Percentiles rank a stretch among this genome's conserved stretches.
Evolutionary conservation across 37 sponge, comb jelly and placozoan species (phyloP).

Genomic region (Aplysina aerophoba): DNA sequence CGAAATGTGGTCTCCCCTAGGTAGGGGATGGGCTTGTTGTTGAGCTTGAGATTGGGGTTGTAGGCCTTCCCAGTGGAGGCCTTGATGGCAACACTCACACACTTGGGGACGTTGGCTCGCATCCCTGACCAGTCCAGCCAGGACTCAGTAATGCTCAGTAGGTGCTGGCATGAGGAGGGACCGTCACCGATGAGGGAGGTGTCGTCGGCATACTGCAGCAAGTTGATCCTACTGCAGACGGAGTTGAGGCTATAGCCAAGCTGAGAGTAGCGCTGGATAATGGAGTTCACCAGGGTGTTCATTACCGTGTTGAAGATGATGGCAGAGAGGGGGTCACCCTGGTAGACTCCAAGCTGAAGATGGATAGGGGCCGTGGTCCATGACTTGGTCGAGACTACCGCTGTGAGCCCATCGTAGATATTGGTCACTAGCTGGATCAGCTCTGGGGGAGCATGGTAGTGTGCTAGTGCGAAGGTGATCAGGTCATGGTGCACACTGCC

Average conservation of each 20-base stretch:
- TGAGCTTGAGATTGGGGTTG: not conserved
- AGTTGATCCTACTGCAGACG: not conserved
- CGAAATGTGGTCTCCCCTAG: not conserved
- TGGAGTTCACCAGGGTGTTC: constrained; percentile 26
- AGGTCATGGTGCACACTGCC: constrained; percentile 17
- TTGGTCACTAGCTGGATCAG: not conserved
- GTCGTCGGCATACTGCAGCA: constrained; percentile 39
- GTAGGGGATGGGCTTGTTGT: constrained; percentile 2
- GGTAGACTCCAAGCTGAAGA: constrained; percentile 6
- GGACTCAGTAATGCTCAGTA: not conserved
- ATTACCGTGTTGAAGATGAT: constrained; percentile 33
- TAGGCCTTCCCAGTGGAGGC: not conserved
- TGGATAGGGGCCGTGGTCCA: constrained; percentile 16
- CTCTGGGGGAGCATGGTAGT: constrained; percentile 10
- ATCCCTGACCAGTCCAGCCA: constrained; percentile 35
- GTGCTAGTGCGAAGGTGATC: not conserved
- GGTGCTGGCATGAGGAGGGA: not conserved
- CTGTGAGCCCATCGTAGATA: constrained; percentile 7
- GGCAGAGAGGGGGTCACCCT: constrained; percentile 25
- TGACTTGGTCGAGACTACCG: not conserved
- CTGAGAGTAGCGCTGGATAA: not conserved
- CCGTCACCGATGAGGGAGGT: constrained; percentile 25
- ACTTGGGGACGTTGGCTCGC: constrained; percentile 26
- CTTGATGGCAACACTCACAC: not conserved
- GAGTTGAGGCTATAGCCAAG: constrained; percentile 15